phyloP scores from a whole-genome alignment of 2,113 vertebrate species.

The Speoplatyrhinus poulsoni region DNA sequence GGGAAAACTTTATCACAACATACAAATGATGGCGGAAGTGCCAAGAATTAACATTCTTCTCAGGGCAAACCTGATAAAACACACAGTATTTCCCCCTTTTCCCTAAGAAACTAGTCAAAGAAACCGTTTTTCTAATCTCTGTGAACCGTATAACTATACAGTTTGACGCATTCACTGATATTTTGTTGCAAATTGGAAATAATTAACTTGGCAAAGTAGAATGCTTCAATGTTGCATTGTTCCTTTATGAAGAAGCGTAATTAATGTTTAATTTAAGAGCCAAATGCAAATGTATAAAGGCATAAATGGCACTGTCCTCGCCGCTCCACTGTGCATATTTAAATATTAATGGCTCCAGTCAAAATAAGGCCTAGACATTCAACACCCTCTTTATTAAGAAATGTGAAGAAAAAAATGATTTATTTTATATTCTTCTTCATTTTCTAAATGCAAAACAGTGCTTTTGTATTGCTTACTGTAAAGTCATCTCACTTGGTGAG shows the following conservation, averaged over 20 bases:
- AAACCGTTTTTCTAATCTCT: slow-evolving; percentile 27
- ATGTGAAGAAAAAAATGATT: slow-evolving; percentile 37
- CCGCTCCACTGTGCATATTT: slow-evolving; percentile 51
- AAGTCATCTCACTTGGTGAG: slow-evolving; percentile 12
- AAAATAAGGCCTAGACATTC: slow-evolving; percentile 60
- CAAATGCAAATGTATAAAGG: slow-evolving; percentile 60
- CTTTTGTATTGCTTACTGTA: slow-evolving; percentile 31
- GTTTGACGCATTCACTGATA: slow-evolving; percentile 52
- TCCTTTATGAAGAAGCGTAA: slow-evolving; percentile 61
- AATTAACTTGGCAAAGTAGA: slow-evolving; percentile 58
- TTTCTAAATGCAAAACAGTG: slow-evolving; percentile 33
- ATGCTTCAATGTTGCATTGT: slow-evolving; percentile 57
- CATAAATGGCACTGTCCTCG: slow-evolving; percentile 60
- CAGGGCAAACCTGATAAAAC: slow-evolving; percentile 28
- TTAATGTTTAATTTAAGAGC: slow-evolving; percentile 72
- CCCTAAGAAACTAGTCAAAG: slow-evolving; percentile 7
- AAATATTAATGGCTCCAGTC: slow-evolving; percentile 69
- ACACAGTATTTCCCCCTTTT: slow-evolving; percentile 7
- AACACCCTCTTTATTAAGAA: slow-evolving; percentile 49
- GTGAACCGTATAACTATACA: slow-evolving; percentile 25
- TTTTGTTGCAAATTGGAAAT: slow-evolving; percentile 68
- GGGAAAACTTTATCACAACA: not conserved
- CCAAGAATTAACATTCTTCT: slow-evolving; percentile 13
- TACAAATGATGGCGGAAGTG: slow-evolving; percentile 1
- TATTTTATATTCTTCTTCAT: slow-evolving; percentile 55